A percentile compares a stretch with the other conserved stretches of the same genome.
phyloP scores from a whole-genome alignment of 1,140 invertebrate species.

The Macrobrachium rosenbergii region DNA sequence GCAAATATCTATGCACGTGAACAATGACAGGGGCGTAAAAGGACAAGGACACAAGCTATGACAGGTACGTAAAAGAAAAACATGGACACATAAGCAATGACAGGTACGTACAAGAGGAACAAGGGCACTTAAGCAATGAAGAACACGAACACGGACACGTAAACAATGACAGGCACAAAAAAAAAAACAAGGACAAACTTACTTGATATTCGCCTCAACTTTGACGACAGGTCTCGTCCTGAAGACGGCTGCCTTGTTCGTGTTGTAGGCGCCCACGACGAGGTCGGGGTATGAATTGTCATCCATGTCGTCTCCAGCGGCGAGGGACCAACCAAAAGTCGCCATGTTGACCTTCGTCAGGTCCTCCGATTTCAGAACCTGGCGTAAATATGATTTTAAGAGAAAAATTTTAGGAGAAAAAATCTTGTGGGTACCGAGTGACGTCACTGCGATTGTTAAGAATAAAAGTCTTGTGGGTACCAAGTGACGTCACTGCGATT shows the following conservation, averaged over 20 bases:
- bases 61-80: too few relatives aligned
- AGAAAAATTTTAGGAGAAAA: too few relatives aligned
- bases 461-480: too few relatives aligned
- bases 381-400: slow-evolving; percentile 69
- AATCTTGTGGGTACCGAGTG: too few relatives aligned
- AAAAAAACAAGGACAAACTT: slow-evolving; percentile 75
- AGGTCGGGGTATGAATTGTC: slow-evolving; percentile 91
- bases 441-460: too few relatives aligned
- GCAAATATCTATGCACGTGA: too few relatives aligned
- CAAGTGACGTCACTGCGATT: too few relatives aligned
- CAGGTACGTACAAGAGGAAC: too few relatives aligned
- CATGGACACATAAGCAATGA: neutral
- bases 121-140: too few relatives aligned
- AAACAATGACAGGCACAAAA: neutral
- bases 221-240: slow-evolving; percentile 58
- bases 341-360: slow-evolving; percentile 69
- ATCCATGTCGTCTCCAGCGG: slow-evolving; percentile 92
- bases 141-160: slow-evolving; percentile 7
- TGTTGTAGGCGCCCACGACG: slow-evolving; percentile 90
- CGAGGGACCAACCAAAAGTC: slow-evolving; percentile 92
- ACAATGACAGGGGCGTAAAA: too few relatives aligned
- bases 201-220: slow-evolving; percentile 42
- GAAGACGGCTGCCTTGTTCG: slow-evolving; percentile 80
- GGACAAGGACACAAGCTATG: too few relatives aligned
- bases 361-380: slow-evolving; percentile 70